Conservation (phyloP, 1,140 invertebrate genomes). For the Hestina assimilis region DNA sequence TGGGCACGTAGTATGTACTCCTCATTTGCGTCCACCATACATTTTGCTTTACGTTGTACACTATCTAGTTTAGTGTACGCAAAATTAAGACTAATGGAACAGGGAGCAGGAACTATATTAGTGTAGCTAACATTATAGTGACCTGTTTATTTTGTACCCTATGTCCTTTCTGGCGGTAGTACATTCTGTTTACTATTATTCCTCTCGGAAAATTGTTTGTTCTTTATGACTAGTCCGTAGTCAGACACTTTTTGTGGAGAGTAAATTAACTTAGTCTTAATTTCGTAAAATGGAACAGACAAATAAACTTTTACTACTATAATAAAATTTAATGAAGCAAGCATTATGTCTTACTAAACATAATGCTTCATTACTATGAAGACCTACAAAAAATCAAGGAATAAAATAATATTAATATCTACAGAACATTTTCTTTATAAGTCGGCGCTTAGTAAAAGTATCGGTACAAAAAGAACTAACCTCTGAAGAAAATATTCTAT, state of each 20-base stretch:
- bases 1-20: slow-evolving; percentile 35
- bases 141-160: slow-evolving; percentile 49
- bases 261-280: neutral
- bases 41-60: slow-evolving; percentile 52
- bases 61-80: slow-evolving; percentile 39
- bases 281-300: neutral
- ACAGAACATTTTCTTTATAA: too few species aligned
- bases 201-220: slow-evolving; percentile 22
- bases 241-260: slow-evolving; percentile 15
- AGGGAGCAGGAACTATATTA: slow-evolving; percentile 50
- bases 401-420: too few species aligned
- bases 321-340: neutral
- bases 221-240: slow-evolving; percentile 19
- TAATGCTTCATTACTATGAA: neutral
- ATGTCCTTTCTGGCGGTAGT: slow-evolving; percentile 39
- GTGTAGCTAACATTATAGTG: slow-evolving; percentile 34
- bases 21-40: slow-evolving; percentile 62
- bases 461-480: too few species aligned
- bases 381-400: too few species aligned
- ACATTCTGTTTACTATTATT: slow-evolving; percentile 37
- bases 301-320: neutral
- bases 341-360: neutral
- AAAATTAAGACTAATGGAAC: slow-evolving; percentile 57
- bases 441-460: too few species aligned
- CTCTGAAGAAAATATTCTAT: too few species aligned